These are phyloP conservation scores for Brienomyrus brachyistius DNA, from an alignment of 2,113 vertebrate species.

Conservation along the genomic window DNA sequence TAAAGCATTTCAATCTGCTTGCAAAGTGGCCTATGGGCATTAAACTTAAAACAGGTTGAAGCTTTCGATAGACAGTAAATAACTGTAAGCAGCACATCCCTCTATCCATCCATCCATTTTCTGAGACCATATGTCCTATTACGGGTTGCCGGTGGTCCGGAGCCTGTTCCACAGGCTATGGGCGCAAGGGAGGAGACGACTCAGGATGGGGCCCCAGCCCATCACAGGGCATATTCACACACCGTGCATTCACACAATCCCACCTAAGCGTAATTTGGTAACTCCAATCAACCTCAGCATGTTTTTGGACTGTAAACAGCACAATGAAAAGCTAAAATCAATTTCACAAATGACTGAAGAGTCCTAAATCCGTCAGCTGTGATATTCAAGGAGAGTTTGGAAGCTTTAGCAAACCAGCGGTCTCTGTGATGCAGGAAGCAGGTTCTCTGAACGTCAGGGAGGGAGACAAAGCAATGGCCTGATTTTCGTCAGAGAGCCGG, in stretches of 20 bases:
- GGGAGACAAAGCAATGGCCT: background rate
- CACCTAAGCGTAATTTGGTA: background rate
- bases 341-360: background rate
- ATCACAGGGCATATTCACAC: background rate
- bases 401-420: background rate
- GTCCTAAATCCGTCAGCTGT: background rate
- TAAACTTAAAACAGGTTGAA: too few species aligned
- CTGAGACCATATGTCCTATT: background rate
- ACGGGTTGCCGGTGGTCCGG: background rate
- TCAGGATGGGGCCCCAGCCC: background rate
- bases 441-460: background rate
- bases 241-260: background rate
- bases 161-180: background rate
- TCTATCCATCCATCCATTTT: background rate
- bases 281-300: background rate
- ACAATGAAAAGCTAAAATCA: background rate
- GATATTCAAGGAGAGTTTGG: background rate
- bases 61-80: too few species aligned
- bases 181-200: background rate
- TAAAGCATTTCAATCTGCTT: too few species aligned
- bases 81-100: background rate
- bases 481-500: background rate
- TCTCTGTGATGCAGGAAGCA: background rate
- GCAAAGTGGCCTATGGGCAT: background rate
- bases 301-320: background rate